Evolutionary conservation across 1,140 invertebrate species (phyloP).

Genomic region (Elysia chlorotica): DNA sequence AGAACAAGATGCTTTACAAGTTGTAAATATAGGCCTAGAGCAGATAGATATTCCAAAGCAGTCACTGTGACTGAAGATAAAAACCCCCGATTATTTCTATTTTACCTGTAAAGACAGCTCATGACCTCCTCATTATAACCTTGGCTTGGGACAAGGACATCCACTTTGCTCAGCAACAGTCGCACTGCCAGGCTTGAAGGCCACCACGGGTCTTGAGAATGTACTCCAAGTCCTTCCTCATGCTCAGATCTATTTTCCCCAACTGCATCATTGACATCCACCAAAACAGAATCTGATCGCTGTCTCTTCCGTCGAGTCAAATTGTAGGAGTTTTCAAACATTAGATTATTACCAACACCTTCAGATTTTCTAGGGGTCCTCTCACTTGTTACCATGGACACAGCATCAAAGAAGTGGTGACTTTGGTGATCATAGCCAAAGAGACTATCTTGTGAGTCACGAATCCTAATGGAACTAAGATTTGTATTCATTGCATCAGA

Average conservation of each 20-base stretch:
- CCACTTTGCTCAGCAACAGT: conserved; percentile 5
- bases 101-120: background rate
- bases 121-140: conserved; percentile 1
- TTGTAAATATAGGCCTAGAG: background rate
- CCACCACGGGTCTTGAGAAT: background rate
- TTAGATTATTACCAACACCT: no score
- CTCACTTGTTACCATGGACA: no score
- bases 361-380: no score
- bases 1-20: background rate
- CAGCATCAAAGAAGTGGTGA: background rate
- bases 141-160: background rate
- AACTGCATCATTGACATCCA: no score
- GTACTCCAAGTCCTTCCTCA: background rate
- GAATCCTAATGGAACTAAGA: no score
- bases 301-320: no score
- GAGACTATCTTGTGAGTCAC: background rate
- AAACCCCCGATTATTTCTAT: background rate
- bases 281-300: background rate
- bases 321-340: no score
- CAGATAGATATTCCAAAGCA: background rate
- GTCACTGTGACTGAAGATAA: background rate
- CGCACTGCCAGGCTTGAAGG: background rate
- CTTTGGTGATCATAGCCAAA: background rate
- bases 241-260: no score
- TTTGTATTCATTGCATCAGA: no score